These are phyloP conservation scores for Chelonoidis abingdonii DNA, from an alignment of 2,113 vertebrate species.

Conservation along the genomic window DNA sequence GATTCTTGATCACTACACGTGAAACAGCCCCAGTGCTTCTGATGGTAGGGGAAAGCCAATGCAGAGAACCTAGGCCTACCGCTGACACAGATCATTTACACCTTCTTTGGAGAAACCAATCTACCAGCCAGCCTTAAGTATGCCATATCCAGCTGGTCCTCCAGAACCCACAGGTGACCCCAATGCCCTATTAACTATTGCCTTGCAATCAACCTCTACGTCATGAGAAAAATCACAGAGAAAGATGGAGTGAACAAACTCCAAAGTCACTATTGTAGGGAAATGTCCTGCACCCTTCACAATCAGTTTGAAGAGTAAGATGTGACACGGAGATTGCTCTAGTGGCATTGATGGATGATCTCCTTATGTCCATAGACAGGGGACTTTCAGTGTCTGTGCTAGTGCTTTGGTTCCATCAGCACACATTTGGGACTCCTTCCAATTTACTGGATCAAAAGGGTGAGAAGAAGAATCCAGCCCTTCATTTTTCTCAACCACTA, in stretches of 20 bases:
- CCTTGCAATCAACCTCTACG: not conserved
- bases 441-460: not conserved
- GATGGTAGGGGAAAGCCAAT: not conserved
- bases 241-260: not conserved
- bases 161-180: not conserved
- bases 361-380: not conserved
- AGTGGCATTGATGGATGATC: not conserved
- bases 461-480: not conserved
- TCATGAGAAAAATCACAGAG: fast-evolving
- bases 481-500: not conserved
- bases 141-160: not conserved
- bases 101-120: not conserved
- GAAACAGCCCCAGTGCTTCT: not conserved
- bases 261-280: not conserved
- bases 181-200: not conserved
- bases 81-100: not conserved
- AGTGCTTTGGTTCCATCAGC: not conserved
- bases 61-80: not conserved
- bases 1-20: fast-evolving
- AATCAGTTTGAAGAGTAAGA: not conserved
- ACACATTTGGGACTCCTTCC: not conserved
- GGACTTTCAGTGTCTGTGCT: not conserved
- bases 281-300: not conserved
- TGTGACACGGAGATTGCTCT: not conserved
- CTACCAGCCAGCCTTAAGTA: not conserved